Base-by-base conservation (phyloP, 2,113 vertebrate genomes). In the Chloroceryle aenea region DNA sequence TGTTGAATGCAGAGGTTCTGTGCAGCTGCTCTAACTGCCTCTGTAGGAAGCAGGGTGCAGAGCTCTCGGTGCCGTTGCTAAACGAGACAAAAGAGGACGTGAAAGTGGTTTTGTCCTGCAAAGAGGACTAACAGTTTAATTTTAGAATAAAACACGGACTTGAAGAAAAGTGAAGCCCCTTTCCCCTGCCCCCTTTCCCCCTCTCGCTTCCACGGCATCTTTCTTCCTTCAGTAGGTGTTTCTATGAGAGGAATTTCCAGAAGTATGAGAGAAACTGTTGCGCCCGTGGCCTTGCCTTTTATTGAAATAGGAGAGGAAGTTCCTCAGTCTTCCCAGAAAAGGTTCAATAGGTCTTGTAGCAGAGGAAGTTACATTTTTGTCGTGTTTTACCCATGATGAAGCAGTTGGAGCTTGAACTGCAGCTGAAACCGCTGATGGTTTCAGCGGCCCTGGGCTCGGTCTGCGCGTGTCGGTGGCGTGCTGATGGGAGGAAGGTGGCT, bases 31-130 rank as follows among this genome's bases (percentile, higher is more conserved):
- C 22, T 6, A 12, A 23, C 29, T 52, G 53, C 61, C 74, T 80
- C 14, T 6, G 76, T 67, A 67, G 83, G 52, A 84, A 81, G 30
- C 34, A 25, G n/a, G 1, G 6, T 27, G 47, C 64, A 52, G 76
- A 59, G 76, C 72, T 87, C 63, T 88, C 38, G 6, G 45, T 88
- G 79, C 63, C 16, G 0, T 68, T 71, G 61, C 76, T 84, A 93
- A 90, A 88, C 74, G 80, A 71, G 64, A 52, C 16, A 42, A 75
- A 93, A 93, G 68, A 68, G 94, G 93, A 97, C 95, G 72, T 30
- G 68, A 47, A 93, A 90, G 58, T 43, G 10, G 7, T 73, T 80
- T 58, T 6, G 4, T 81, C 26, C 88, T 83, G 34, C 62, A 16
- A 63, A 88, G 43, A 14, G 29, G 17, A 20, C 62, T 52, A 26